These are phyloP conservation scores for Drosophila triauraria DNA, from an alignment of 1,140 invertebrate species.

Conservation along the genomic window DNA sequence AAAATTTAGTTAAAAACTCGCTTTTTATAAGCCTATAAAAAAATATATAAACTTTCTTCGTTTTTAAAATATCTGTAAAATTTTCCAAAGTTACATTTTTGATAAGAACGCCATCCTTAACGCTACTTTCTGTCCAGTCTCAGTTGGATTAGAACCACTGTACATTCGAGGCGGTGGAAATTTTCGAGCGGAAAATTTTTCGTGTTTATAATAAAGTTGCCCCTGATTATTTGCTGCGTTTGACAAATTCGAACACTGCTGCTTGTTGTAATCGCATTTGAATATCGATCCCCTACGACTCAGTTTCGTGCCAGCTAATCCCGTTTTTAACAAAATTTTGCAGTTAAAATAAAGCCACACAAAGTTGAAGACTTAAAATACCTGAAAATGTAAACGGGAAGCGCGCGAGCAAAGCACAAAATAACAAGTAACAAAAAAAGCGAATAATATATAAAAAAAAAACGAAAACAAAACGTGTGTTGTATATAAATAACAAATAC, in stretches of 20 bases:
- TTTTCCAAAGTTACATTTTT: not conserved
- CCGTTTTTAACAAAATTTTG: constrained; percentile 2
- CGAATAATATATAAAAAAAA: not conserved
- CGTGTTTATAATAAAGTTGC: constrained; percentile 48
- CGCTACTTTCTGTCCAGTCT: too few species aligned
- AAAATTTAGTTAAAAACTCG: not conserved
- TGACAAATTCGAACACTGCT: constrained; percentile 30
- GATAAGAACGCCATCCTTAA: not conserved
- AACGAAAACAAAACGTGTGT: constrained; percentile 12
- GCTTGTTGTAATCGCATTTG: constrained; percentile 3
- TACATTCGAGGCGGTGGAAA: constrained; percentile 45
- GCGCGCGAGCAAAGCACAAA: constrained; percentile 30
- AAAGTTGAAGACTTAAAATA: constrained; percentile 23
- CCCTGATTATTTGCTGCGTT: constrained; percentile 47
- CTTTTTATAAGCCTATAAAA: not conserved
- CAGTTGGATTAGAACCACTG: constrained; percentile 9
- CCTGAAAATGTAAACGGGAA: constrained; percentile 49
- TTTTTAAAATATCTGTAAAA: too few species aligned
- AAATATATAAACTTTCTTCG: too few species aligned
- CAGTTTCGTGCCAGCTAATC: constrained; percentile 7
- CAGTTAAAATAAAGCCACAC: constrained; percentile 30
- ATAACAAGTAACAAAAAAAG: constrained; percentile 14
- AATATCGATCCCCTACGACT: constrained; percentile 6
- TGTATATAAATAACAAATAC: constrained; percentile 9
- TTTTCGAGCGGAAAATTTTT: constrained; percentile 75